Evolutionary conservation across 2,888 invertebrate genomes (phyloP).

Genomic region (Iselma pallidipennis): DNA sequence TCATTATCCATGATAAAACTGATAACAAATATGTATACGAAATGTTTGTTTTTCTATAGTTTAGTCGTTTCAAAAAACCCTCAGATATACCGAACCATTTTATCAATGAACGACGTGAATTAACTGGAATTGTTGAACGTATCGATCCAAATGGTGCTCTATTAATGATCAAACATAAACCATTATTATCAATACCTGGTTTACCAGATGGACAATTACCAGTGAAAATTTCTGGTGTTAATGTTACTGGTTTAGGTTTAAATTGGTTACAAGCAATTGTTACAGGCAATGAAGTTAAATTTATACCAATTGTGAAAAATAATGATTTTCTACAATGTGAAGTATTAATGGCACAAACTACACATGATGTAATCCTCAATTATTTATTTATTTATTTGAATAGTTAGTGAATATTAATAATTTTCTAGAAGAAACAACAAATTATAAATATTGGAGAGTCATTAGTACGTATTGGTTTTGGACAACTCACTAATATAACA

Average conservation of each 20-base stretch:
- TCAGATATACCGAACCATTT: slow-evolving; percentile 54
- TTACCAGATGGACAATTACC: slow-evolving; percentile 52
- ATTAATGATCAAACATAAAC: slow-evolving; percentile 55
- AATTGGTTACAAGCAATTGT: slow-evolving; percentile 57
- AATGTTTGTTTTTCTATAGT: no score
- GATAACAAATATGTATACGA: no score
- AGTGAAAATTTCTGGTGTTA: slow-evolving; percentile 59
- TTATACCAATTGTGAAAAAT: slow-evolving; percentile 53
- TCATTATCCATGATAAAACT: no score
- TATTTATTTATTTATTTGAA: background rate
- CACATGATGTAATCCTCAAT: slow-evolving; percentile 36
- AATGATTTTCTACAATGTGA: slow-evolving; percentile 56
- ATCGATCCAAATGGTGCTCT: slow-evolving; percentile 53
- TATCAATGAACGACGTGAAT: slow-evolving; percentile 48
- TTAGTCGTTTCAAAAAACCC: slow-evolving; percentile 53
- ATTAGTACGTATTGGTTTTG: slow-evolving; percentile 66
- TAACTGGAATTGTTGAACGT: slow-evolving; percentile 52
- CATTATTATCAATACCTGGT: slow-evolving; percentile 47
- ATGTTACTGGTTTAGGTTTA: slow-evolving; percentile 57
- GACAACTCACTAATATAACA: slow-evolving; percentile 65
- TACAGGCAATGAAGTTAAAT: slow-evolving; percentile 51
- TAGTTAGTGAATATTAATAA: background rate
- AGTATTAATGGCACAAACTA: slow-evolving; percentile 48
- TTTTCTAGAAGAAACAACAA: slow-evolving; percentile 44
- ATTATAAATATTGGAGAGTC: slow-evolving; percentile 60